Base-by-base conservation (phyloP, 1,140 invertebrate species). In the Triops cancriformis region DNA sequence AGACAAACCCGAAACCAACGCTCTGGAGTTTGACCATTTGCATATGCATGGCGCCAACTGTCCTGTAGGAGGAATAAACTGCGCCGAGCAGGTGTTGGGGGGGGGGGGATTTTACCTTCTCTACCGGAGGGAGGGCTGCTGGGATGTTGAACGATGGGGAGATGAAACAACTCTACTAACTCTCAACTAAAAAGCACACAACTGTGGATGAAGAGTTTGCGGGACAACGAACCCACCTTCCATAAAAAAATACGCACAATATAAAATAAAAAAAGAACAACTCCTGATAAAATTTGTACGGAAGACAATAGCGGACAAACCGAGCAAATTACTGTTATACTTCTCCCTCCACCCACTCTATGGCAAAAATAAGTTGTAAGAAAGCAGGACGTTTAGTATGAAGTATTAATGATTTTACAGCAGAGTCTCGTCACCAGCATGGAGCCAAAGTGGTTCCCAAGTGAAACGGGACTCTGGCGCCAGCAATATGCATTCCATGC, bases 71-170 rank as follows among this genome's bases (percentile, higher is more conserved):
- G 51, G 51, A 64, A 64, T 64, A 64, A 5, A 64, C 51, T 9
- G 51, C 51, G 51, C 51, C 51, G 51, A 64, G 51, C 51, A 64
- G 51, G 51, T 64, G 51, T 64, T 23, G 51, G 51, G 51, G 31
- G 51, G 51, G 51, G 31, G 18, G 51, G 18, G 51, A 23, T 23
- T 64, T 64, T 18, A 64, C n/a, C 51, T 37, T 37, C 31, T 64
- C 14, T 64, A 64, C 51, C 51, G 51, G 51, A 64, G 51, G 51
- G 51, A n/a, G 51, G 51, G 14, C 18, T 18, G 51, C 18, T 18
- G 51, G 51, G 18, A n/a, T 64, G 51, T 5, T 64, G 14, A n/a
- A 45, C 5, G 51, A 64, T 64, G 51, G 18, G 51, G 51, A 37
- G 31, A 64, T 64, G 51, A 64, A 64, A 64, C 14, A 64, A 18